Evolutionary conservation across 1,140 invertebrate genomes (phyloP).

Genomic region (Rhyacophila brunnea): DNA sequence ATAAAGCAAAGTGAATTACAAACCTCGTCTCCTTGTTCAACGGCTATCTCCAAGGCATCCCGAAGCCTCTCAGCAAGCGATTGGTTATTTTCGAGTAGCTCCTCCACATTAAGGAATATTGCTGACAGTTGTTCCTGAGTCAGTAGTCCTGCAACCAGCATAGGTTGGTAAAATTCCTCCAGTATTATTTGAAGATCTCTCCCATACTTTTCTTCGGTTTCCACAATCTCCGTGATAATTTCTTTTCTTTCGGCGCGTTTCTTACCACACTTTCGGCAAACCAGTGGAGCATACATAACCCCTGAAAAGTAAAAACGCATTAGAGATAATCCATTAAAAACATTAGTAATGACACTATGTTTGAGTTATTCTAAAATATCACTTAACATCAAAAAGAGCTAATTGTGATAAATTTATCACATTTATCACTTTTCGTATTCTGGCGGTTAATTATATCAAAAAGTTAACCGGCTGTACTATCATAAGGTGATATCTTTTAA

Average conservation of each 20-base stretch:
- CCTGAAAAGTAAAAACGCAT: constrained; percentile 44
- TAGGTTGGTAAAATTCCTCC: constrained; percentile 92
- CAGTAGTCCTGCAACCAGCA: constrained; percentile 83
- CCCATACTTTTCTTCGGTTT: constrained; percentile 95
- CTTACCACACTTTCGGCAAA: constrained; percentile 86
- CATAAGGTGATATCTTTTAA: too few relatives aligned
- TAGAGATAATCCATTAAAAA: too few relatives aligned
- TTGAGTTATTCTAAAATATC: too few relatives aligned
- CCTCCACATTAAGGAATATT: constrained; percentile 92
- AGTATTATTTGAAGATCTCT: constrained; percentile 87
- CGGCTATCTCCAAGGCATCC: constrained; percentile 82
- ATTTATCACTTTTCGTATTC: too few relatives aligned
- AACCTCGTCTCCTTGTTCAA: constrained; percentile 69
- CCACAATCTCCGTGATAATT: constrained; percentile 93
- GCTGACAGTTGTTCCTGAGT: constrained; percentile 80
- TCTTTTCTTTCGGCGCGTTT: constrained; percentile 87
- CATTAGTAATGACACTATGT: too few relatives aligned
- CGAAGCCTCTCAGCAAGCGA: constrained; percentile 82
- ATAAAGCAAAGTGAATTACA: too few relatives aligned
- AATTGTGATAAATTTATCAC: too few relatives aligned
- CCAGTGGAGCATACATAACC: constrained; percentile 71
- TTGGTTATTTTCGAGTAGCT: constrained; percentile 86
- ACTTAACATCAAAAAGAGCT: too few relatives aligned
- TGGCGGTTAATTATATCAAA: too few relatives aligned
- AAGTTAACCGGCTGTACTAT: too few relatives aligned